Evolutionary conservation across 1,140 invertebrate genomes (phyloP), one percentile per base, ranked within the genome.

Genomic region (Penaeus vannamei): DNA sequence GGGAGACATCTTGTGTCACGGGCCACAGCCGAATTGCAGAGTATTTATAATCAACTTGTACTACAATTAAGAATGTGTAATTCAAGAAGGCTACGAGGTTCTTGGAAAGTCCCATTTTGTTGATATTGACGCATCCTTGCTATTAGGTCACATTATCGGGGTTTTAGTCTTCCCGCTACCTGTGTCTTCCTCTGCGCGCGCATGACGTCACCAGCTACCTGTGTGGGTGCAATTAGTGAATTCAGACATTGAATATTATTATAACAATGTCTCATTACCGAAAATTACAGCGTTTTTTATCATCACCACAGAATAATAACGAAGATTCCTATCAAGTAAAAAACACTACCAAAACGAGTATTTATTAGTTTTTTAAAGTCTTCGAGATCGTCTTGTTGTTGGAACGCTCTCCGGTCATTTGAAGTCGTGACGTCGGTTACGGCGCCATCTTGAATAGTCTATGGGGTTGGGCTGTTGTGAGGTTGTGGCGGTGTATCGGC

Each of bases 381-480:
- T 76, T 46, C 59, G 32, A 64, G 29, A 36, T 53, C 19, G 17
- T 19, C 20, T 17, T 5, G 77, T 42, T 84, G 42, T 22, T 87
- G 76, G 59, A 69, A 46, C 36, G 36, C 7, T 60, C 42, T 64
- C 42, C 61, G 80, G 80, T 82, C 64, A 82, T 87, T 84, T 85
- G 83, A 66, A 80, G 87, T 77, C 14, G 76, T 89, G 82, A 89
- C 88, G 86, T 88, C 86, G 81, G 64, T 88, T 76, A 83, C 80
- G 86, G 86, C 86, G 86, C 86, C 86, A 88, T 88, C 86, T 88
- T 88, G 86, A 42, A 46, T 64, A 88, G 80, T 82, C 36, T 83
- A 36, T 62, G 80, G 86, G 81, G 80, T 83, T 87, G 79, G 80
- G 80, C 53, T 36, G 23, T n/a, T 20, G 86, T 76, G 66, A 42